Base-by-base conservation (phyloP, 2,888 invertebrate genomes). In the Willowsia nigromaculata region DNA sequence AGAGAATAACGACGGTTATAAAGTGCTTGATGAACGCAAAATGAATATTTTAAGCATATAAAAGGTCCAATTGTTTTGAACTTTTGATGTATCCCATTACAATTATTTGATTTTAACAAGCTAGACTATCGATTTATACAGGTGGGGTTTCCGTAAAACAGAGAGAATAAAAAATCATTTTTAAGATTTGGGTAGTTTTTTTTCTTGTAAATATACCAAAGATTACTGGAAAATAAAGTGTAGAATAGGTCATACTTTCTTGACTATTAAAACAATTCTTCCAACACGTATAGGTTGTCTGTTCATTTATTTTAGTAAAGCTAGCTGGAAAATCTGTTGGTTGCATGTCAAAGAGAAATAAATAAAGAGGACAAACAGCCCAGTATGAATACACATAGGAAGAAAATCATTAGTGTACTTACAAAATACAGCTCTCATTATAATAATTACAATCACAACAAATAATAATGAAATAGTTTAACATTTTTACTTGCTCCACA, bases 371-470 rank as follows among this genome's bases (percentile, higher is more conserved):
- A 80, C 86, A 86, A 86, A 65, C 33, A 78, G 65, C 18, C 76
- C 30, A 30, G 56, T 33, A 80, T 43, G 47, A 18, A n/a, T 18
- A 68, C 37, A 37, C n/a, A n/a, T 18, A 30, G 53, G 9, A 53
- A 37, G 62, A 78, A 65, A 86, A 86, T 86, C 56, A 86, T 86
- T 86, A 86, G 86, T 80, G 86, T 86, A 86, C 27, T 87, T 87
- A 65, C 87, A 81, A 87, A 81, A 81, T 87, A 87, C 78, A 81
- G 56, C 87, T 87, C 87, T 87, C 87, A 87, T 87, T 87, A 87
- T 87, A 87, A 87, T 87, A 87, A 87, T 87, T 87, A 87, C 74
- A 37, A 65, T 81, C 81, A 82, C 53, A 50, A 59, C 71, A 82
- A 87, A 71, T 87, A 43, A 47, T 82, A 81, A 87, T 87, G 81